Evolutionary conservation across 2,888 invertebrate species (phyloP).

Genomic region (Himalopsyche tibetana): DNA sequence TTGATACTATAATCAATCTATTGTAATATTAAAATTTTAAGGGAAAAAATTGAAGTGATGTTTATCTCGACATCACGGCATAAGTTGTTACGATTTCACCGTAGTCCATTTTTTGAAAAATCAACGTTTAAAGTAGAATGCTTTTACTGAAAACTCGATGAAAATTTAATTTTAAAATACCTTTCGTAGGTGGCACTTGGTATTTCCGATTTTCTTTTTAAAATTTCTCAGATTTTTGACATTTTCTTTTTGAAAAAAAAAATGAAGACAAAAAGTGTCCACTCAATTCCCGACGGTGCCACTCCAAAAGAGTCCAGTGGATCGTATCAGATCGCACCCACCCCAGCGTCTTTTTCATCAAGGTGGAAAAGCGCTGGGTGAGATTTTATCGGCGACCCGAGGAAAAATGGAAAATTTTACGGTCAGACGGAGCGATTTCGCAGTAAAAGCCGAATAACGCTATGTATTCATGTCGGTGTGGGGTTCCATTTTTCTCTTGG

Average conservation of each 20-base stretch:
- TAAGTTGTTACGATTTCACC: too few relatives aligned
- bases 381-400: constrained; percentile 38
- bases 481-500: too few relatives aligned
- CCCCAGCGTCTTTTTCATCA: background rate
- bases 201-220: background rate
- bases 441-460: constrained; percentile 18
- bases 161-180: too few relatives aligned
- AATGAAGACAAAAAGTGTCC: background rate
- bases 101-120: too few relatives aligned
- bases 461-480: background rate
- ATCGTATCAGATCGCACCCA: constrained; percentile 19
- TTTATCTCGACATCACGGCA: too few relatives aligned
- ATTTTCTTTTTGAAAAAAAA: constrained; percentile 6
- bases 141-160: too few relatives aligned
- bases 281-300: constrained; percentile 18
- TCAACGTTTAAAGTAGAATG: too few relatives aligned
- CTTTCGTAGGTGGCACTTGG: constrained; percentile 1
- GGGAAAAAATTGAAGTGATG: too few relatives aligned
- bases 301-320: background rate
- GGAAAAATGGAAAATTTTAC: constrained; percentile 41
- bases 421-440: constrained; percentile 29
- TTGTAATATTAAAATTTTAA: too few relatives aligned
- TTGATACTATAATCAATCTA: too few relatives aligned
- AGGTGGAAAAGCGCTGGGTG: background rate
- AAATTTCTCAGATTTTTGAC: background rate